Conservation (phyloP, 2,113 vertebrate species). For the Lampris megalopsis region DNA sequence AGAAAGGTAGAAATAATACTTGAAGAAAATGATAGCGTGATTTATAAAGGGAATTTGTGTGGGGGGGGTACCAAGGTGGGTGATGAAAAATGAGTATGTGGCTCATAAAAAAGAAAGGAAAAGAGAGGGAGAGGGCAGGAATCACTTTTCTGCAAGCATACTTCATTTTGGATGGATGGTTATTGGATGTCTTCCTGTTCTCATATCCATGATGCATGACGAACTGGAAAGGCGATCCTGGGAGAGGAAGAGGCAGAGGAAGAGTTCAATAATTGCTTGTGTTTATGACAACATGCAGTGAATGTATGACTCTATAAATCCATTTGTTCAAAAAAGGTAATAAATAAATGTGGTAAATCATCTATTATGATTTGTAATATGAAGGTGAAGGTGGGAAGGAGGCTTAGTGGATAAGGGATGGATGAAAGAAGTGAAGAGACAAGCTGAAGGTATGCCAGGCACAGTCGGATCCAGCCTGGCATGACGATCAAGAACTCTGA, state of each 20-base stretch:
- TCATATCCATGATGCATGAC: constrained; percentile 26
- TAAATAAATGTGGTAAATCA: constrained; percentile 37
- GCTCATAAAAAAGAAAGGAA: not conserved
- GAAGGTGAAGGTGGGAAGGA: constrained; percentile 17
- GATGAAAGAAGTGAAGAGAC: constrained; percentile 18
- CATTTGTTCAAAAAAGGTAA: constrained; percentile 45
- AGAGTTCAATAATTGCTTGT: constrained; percentile 20
- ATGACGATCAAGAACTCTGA: constrained; percentile 29
- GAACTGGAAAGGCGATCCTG: constrained; percentile 11
- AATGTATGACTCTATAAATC: constrained; percentile 49
- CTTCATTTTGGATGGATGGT: constrained; percentile 29
- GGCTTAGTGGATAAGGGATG: not conserved
- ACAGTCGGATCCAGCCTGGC: constrained; percentile 26
- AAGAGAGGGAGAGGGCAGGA: not conserved
- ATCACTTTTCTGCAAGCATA: not conserved
- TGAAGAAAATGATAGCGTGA: constrained; percentile 36
- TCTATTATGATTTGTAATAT: constrained; percentile 37
- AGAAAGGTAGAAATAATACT: constrained; percentile 29
- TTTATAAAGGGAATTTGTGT: constrained; percentile 23
- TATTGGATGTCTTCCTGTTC: constrained; percentile 2
- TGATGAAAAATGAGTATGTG: constrained; percentile 25
- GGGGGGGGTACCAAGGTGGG: not conserved
- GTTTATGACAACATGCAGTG: constrained; percentile 29
- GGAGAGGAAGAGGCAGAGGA: constrained; percentile 6
- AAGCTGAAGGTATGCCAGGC: constrained; percentile 17